phyloP scores from a whole-genome alignment of 2,888 invertebrate species.

The Endotricha flammealis region DNA sequence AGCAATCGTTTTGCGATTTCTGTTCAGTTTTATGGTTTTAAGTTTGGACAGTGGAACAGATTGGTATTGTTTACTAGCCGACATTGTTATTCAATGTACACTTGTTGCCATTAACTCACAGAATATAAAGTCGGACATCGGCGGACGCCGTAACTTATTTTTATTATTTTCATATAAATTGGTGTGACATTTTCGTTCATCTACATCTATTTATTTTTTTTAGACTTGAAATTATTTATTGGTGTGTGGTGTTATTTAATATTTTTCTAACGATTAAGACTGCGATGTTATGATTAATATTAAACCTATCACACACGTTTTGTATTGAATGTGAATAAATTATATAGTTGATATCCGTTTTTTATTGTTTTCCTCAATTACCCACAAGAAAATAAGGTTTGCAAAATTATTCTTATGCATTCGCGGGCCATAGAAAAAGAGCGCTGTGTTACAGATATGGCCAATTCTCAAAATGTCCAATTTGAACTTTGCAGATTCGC shows the following conservation, averaged over 20 bases:
- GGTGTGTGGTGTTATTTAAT: constrained; percentile 71
- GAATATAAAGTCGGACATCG: constrained; percentile 25
- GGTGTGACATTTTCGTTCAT: constrained; percentile 35
- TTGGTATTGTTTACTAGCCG: constrained; percentile 42
- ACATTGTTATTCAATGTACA: constrained; percentile 30
- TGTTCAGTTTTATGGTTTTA: constrained; percentile 34
- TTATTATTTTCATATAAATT: constrained; percentile 24
- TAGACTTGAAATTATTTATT: constrained; percentile 70
- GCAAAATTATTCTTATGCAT: too few relatives aligned
- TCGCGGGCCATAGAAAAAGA: too few relatives aligned
- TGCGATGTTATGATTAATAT: constrained; percentile 61
- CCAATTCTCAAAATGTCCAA: too few relatives aligned
- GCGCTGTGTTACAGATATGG: too few relatives aligned
- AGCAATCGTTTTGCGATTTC: constrained; percentile 44
- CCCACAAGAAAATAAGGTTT: background rate
- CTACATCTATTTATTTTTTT: constrained; percentile 58
- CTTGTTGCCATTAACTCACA: constrained; percentile 42
- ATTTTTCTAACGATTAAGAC: constrained; percentile 43
- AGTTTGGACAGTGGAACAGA: constrained; percentile 26
- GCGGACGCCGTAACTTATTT: constrained; percentile 34
- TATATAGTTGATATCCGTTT: constrained; percentile 61
- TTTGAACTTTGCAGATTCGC: too few relatives aligned
- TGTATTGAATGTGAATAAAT: constrained; percentile 79
- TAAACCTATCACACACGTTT: constrained; percentile 72
- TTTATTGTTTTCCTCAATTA: constrained; percentile 26